phyloP scores from a whole-genome alignment of 2,888 invertebrate genomes.

The Cerastoderma edule region DNA sequence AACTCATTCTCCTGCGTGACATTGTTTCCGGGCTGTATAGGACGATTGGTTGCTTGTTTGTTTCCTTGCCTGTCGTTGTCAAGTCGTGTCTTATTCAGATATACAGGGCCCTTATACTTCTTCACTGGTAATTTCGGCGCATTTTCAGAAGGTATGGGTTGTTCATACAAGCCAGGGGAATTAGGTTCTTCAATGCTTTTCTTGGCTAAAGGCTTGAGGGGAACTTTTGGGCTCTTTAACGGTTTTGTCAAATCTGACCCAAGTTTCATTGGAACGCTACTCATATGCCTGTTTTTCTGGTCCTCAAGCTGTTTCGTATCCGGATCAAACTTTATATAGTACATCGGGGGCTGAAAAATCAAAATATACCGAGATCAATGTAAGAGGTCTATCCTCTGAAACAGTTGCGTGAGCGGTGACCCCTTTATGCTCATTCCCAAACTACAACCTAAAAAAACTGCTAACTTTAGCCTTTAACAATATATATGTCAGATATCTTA shows the following conservation, averaged over 20 bases:
- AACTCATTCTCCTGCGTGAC: not conserved
- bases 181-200: not conserved
- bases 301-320: constrained; percentile 25
- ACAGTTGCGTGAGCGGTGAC: too few relatives aligned
- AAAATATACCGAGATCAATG: too few relatives aligned
- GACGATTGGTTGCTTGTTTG: not conserved
- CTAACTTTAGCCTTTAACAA: too few relatives aligned
- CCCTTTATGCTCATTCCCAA: too few relatives aligned
- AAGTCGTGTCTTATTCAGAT: not conserved
- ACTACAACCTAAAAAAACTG: too few relatives aligned
- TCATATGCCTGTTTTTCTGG: not conserved
- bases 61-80: not conserved
- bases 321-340: constrained; percentile 39
- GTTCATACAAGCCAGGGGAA: not conserved
- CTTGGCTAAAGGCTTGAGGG: not conserved
- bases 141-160: not conserved
- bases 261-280: not conserved
- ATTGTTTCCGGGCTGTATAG: not conserved
- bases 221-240: not conserved
- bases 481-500: too few relatives aligned
- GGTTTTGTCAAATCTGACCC: not conserved
- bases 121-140: constrained; percentile 7
- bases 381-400: too few relatives aligned
- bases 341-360: constrained; percentile 2
- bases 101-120: constrained; percentile 3